Conservation (phyloP, 2,113 vertebrate genomes). For the Chrysochloris asiatica region DNA sequence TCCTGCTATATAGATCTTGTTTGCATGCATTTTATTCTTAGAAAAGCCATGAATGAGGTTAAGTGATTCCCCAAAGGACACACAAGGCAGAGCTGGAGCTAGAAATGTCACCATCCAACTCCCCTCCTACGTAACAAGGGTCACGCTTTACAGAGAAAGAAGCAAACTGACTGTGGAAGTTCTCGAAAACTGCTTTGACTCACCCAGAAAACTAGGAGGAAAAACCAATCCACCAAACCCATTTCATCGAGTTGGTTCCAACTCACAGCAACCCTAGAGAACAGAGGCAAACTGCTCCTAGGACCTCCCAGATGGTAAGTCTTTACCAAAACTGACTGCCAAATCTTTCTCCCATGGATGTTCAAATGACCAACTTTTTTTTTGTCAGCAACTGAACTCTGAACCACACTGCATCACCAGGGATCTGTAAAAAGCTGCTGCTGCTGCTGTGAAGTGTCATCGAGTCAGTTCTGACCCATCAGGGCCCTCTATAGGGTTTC, state of each 20-base stretch:
- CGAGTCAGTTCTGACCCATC: too few species aligned
- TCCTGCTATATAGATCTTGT: background rate
- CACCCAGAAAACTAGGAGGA: background rate
- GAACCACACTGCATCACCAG: background rate
- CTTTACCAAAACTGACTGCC: background rate
- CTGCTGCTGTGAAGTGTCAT: too few species aligned
- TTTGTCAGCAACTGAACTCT: background rate
- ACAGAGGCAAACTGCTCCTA: background rate
- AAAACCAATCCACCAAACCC: background rate
- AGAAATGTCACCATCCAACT: background rate
- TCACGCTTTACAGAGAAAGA: background rate
- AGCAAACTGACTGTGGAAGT: background rate
- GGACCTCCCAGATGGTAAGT: background rate
- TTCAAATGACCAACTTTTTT: background rate
- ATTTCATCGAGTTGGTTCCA: background rate
- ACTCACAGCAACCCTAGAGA: background rate
- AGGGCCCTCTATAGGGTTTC: too few species aligned
- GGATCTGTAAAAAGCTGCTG: background rate
- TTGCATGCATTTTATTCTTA: constrained; percentile 53
- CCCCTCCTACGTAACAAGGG: background rate
- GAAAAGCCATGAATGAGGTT: constrained; percentile 1
- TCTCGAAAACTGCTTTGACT: background rate
- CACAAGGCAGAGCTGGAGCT: background rate
- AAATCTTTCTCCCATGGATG: background rate
- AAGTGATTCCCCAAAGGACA: constrained; percentile 17